Percentiles rank a stretch among this genome's conserved stretches.
Evolutionary conservation across 2,888 invertebrate genomes (phyloP).

Genomic region (Augochlorella aurata): DNA sequence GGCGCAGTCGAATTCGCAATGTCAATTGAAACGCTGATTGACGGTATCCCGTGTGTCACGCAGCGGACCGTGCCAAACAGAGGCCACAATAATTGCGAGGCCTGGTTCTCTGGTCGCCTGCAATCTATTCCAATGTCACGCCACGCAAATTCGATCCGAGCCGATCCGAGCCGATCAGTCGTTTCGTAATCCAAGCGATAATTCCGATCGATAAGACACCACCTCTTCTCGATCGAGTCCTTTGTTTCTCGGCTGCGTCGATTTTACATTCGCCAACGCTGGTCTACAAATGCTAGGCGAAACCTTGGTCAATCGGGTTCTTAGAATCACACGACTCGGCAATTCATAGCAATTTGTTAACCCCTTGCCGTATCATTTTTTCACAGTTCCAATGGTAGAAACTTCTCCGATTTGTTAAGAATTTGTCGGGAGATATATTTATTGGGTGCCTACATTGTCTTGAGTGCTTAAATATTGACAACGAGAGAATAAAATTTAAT

Average conservation of each 20-base stretch:
- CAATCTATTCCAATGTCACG: slow-evolving; percentile 29
- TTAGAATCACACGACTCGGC: neutral
- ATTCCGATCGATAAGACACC: neutral
- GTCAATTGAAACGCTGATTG: slow-evolving; percentile 70
- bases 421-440: no score
- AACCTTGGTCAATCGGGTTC: neutral
- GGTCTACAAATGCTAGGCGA: neutral
- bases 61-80: slow-evolving; percentile 53
- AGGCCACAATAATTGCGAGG: slow-evolving; percentile 38
- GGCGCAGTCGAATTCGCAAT: slow-evolving; percentile 61
- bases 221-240: neutral
- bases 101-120: neutral
- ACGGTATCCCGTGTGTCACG: slow-evolving; percentile 63
- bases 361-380: no score
- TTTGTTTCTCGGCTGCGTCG: neutral
- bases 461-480: no score
- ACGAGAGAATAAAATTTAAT: no score
- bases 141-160: neutral
- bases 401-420: no score
- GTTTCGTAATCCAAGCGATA: slow-evolving; percentile 8
- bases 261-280: neutral
- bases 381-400: no score
- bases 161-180: neutral
- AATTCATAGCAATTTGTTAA: neutral
- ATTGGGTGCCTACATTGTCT: no score